Conservation (phyloP, 2,888 invertebrate genomes). For the Piscicola geometra region DNA sequence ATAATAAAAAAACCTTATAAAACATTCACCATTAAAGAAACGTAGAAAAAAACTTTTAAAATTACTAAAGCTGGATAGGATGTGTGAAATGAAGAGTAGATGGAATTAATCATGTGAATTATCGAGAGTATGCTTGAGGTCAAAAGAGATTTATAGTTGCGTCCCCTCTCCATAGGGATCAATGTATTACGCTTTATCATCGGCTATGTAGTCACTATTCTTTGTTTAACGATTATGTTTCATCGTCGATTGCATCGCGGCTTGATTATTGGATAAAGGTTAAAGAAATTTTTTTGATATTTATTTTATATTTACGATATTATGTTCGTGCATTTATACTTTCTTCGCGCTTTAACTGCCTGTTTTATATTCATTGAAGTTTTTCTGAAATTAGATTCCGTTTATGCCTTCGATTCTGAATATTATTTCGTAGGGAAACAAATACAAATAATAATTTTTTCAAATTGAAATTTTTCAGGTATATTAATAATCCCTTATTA, state of each 20-base stretch:
- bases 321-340: not conserved
- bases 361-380: no score
- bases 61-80: no score
- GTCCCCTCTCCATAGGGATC: not conserved
- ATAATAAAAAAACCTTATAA: no score
- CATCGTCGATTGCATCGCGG: not conserved
- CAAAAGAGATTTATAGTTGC: not conserved
- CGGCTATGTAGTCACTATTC: not conserved
- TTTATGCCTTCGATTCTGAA: no score
- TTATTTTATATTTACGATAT: not conserved
- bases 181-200: not conserved
- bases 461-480: no score
- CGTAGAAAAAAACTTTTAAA: no score
- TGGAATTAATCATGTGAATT: not conserved
- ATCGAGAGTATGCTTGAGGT: not conserved
- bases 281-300: not conserved
- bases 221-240: not conserved
- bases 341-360: not conserved
- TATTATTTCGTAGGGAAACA: no score
- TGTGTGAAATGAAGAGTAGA: not conserved
- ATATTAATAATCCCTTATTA: no score
- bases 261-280: not conserved
- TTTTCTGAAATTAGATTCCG: no score
- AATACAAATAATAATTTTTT: no score
- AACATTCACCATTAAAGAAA: no score